A percentile compares a stretch with the other conserved stretches of the same genome.
These are phyloP conservation scores for Psix sp. DNA, from an alignment of 1,140 invertebrate species.

Conservation along the genomic window DNA sequence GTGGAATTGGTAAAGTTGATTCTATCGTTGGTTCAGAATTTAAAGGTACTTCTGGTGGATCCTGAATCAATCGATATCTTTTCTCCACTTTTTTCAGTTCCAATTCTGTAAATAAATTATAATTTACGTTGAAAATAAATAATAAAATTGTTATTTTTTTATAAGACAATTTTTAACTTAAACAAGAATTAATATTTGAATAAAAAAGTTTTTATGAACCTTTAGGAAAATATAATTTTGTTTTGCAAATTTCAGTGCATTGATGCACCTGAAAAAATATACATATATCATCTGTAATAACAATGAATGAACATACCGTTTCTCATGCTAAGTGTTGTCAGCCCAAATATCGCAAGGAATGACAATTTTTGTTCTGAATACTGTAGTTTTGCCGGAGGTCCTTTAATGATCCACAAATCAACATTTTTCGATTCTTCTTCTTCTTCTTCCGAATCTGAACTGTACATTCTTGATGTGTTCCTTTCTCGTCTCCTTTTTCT, in stretches of 20 bases:
- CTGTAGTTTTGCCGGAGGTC: slow-evolving; percentile 74
- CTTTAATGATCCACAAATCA: slow-evolving; percentile 75
- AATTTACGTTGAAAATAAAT: neutral
- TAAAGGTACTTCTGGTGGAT: slow-evolving; percentile 67
- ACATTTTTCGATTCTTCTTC: slow-evolving; percentile 67
- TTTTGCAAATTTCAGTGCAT: no score
- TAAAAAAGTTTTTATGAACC: no score
- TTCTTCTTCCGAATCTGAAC: slow-evolving; percentile 73
- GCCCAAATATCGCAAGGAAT: slow-evolving; percentile 75
- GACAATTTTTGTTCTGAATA: slow-evolving; percentile 73
- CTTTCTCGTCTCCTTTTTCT: slow-evolving; percentile 68
- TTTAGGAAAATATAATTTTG: no score
- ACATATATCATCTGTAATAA: no score
- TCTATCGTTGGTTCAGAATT: slow-evolving; percentile 62
- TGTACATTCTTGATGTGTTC: slow-evolving; percentile 55
- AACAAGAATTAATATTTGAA: no score
- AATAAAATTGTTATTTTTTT: neutral
- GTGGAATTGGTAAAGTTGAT: slow-evolving; percentile 72
- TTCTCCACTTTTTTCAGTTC: slow-evolving; percentile 71
- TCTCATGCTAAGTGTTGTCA: slow-evolving; percentile 73
- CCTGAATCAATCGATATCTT: slow-evolving; percentile 68
- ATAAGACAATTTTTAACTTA: no score
- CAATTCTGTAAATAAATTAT: slow-evolving; percentile 59
- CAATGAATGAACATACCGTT: slow-evolving; percentile 68
- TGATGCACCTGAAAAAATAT: no score